A percentile compares a stretch with the other conserved stretches of the same genome.
Evolutionary conservation across 2,888 invertebrate genomes (phyloP).

Genomic region (Cosmopolites sordidus): DNA sequence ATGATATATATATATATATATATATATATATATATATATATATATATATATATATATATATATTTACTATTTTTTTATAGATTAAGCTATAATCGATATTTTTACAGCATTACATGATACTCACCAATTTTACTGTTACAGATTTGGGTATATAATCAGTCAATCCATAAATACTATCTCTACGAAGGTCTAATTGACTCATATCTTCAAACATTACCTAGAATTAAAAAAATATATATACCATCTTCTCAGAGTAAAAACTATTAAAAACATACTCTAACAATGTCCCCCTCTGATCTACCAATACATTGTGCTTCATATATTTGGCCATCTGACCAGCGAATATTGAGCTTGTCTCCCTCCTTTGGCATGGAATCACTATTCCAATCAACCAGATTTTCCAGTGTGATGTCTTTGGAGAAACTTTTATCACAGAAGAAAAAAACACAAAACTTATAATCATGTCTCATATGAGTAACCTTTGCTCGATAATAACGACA

Average conservation of each 20-base stretch:
- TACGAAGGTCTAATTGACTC: slow-evolving; percentile 48
- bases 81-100: too few relatives aligned
- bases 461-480: slow-evolving; percentile 50
- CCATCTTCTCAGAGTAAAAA: slow-evolving; percentile 2
- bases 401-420: slow-evolving; percentile 54
- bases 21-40: too few relatives aligned
- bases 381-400: slow-evolving; percentile 51
- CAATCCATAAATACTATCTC: slow-evolving; percentile 54
- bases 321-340: slow-evolving; percentile 53
- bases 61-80: too few relatives aligned
- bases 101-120: too few relatives aligned
- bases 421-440: slow-evolving; percentile 60
- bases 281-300: slow-evolving; percentile 44
- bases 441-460: slow-evolving; percentile 56
- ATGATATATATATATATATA: too few relatives aligned
- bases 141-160: slow-evolving; percentile 56
- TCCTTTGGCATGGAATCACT: slow-evolving; percentile 38
- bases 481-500: slow-evolving; percentile 56
- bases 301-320: slow-evolving; percentile 50
- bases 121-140: slow-evolving; percentile 51
- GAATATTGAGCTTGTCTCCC: slow-evolving; percentile 52
- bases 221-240: slow-evolving; percentile 17
- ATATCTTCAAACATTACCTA: slow-evolving; percentile 53
- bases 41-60: too few relatives aligned
- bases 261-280: slow-evolving; percentile 41